Base-by-base conservation (phyloP, 2,888 invertebrate species). In the Helleia helle region DNA sequence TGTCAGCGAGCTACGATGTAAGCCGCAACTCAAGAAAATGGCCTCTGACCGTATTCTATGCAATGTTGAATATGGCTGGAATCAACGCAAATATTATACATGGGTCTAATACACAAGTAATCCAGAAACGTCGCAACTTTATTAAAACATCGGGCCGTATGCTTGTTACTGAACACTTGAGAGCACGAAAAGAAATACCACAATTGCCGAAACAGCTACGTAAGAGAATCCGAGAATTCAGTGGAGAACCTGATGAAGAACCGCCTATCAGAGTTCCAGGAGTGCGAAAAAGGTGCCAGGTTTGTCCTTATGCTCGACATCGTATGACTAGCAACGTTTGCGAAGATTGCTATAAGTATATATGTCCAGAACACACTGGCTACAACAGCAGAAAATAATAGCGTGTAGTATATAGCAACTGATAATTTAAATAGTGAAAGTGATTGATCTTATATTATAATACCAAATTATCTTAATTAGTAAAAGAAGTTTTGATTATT, bases 41-140 rank as follows among this genome's bases (percentile, higher is more conserved):
- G 56, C 56, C 50, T 8, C 46, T 55, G 48, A 47, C 48, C n/a
- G 8, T 50, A 8, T 51, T 50, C 28, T 55, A 44, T 45, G 48
- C 39, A 4, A 29, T 55, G n/a, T 12, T 55, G 14, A 54, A 53
- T 26, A 47, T 55, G 27, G 46, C 46, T 28, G 47, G 38, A 37
- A 43, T 51, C 12, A 51, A 54, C 45, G 44, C 42, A 6, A 12
- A 30, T 30, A 14, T 30, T 14, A 15, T 30, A 30, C 30, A 30
- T 14, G 13, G 13, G 14, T 9, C 13, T 28, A 28, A 28, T n/a
- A 28, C 28, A 9, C 4, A n/a, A 4, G 12, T 18, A 13, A 30
- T 6, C 4, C 30, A 30, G 14, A 30, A 13, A 4, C 30, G 30
- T 12, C 30, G 30, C n/a, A 12, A 30, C 30, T 30, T 30, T 11